These are phyloP conservation scores for Sinhomidia bicolor DNA, from an alignment of 2,888 invertebrate species.

Conservation along the genomic window DNA sequence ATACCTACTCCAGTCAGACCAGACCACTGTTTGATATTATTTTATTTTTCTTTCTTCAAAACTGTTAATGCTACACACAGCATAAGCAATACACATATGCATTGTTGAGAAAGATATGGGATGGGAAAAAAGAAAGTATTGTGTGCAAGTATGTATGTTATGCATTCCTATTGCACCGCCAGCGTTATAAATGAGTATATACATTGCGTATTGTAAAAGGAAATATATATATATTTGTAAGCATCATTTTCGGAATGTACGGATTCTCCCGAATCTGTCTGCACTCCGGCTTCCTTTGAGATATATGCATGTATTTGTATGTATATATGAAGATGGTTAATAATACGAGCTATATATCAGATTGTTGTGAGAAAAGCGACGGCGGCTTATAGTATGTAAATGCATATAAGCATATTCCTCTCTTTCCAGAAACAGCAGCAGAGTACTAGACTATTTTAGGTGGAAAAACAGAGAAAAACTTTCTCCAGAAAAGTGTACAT, in stretches of 20 bases:
- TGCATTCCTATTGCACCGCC: slow-evolving; percentile 16
- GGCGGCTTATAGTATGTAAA: background rate
- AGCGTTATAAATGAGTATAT: background rate
- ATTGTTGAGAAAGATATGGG: background rate
- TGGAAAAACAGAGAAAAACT: background rate
- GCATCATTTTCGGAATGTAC: slow-evolving; percentile 43
- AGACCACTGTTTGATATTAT: no score
- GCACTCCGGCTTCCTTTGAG: background rate
- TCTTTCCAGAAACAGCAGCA: no score
- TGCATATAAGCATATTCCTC: no score
- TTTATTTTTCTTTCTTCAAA: no score
- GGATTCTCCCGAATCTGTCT: slow-evolving; percentile 55
- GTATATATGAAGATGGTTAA: background rate
- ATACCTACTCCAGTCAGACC: no score
- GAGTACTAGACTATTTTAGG: background rate
- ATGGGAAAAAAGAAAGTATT: slow-evolving; percentile 4
- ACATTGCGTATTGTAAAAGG: background rate
- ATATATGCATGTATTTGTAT: background rate
- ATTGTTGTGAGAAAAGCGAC: background rate
- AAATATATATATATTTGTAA: background rate
- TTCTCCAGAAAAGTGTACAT: background rate
- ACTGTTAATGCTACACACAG: no score
- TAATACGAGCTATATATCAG: background rate
- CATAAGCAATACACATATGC: no score
- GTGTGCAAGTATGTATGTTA: slow-evolving; percentile 14